A percentile compares a stretch with the other conserved stretches of the same genome.
Conservation (phyloP, 2,797 vertebrate genomes). For the Chromis chromis region DNA sequence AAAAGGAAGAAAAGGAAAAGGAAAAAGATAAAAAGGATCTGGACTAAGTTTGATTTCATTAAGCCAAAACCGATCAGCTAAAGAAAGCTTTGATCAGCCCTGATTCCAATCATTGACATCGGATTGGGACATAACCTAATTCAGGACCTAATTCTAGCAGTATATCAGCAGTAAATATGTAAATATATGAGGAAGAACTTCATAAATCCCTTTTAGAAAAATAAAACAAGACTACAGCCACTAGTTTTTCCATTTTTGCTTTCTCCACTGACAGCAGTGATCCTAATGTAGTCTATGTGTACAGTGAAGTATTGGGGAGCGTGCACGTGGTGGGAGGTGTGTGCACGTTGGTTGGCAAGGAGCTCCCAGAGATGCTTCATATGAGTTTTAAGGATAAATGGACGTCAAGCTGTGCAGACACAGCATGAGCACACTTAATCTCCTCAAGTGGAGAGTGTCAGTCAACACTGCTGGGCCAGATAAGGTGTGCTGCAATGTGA, state of each 20-base stretch:
- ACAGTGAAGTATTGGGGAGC: conserved; percentile 7
- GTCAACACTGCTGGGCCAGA: conserved; percentile 72
- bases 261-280: conserved; percentile 22
- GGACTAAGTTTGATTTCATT: no score
- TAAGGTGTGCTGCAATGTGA: conserved; percentile 64
- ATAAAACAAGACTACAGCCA: neutral
- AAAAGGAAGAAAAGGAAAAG: no score
- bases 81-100: no score
- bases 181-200: no score
- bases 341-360: conserved; percentile 31
- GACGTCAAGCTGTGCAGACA: conserved; percentile 71
- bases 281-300: conserved; percentile 35
- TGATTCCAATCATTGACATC: no score
- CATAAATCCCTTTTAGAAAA: neutral
- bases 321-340: conserved; percentile 23
- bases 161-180: no score
- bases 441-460: conserved; percentile 75
- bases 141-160: no score
- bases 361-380: conserved; percentile 57
- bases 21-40: no score
- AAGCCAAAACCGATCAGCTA: no score
- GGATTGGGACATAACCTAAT: no score
- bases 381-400: conserved; percentile 77
- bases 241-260: neutral
- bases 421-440: conserved; percentile 78